phyloP scores from a whole-genome alignment of 2,888 invertebrate genomes.

The Steromphala cineraria region DNA sequence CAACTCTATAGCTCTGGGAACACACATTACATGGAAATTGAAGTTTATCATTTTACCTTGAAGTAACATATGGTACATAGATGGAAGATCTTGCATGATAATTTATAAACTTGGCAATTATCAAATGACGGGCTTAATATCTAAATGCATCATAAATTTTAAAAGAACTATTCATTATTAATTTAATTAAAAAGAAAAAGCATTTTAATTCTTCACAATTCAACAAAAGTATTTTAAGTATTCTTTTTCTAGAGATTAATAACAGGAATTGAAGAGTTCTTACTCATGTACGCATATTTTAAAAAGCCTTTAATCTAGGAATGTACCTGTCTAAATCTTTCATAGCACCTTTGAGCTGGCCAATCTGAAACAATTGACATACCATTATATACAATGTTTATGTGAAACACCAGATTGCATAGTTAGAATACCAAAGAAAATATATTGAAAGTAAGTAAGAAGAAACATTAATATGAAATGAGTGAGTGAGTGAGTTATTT shows the following conservation, averaged over 20 bases:
- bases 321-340: conserved; percentile 61
- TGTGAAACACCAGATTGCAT: background rate
- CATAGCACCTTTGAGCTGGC: conserved; percentile 61
- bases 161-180: background rate
- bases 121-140: background rate
- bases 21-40: too few relatives aligned
- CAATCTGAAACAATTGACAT: conserved; percentile 56
- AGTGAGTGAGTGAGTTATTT: too few relatives aligned
- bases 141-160: background rate
- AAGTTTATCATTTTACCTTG: too few relatives aligned
- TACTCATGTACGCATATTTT: too few relatives aligned
- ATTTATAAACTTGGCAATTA: background rate
- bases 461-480: too few relatives aligned
- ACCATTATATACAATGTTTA: background rate
- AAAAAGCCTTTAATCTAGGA: background rate
- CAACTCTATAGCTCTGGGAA: conserved; percentile 65
- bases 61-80: background rate
- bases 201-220: too few relatives aligned
- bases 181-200: too few relatives aligned
- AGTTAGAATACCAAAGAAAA: too few relatives aligned
- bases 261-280: too few relatives aligned
- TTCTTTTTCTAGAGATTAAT: too few relatives aligned
- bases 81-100: background rate
- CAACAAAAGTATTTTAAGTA: too few relatives aligned
- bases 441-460: background rate